Percentiles rank a stretch among this genome's conserved stretches.
These are phyloP conservation scores for Petaurus breviceps DNA, from an alignment of 2,113 vertebrate species.

Conservation along the genomic window DNA sequence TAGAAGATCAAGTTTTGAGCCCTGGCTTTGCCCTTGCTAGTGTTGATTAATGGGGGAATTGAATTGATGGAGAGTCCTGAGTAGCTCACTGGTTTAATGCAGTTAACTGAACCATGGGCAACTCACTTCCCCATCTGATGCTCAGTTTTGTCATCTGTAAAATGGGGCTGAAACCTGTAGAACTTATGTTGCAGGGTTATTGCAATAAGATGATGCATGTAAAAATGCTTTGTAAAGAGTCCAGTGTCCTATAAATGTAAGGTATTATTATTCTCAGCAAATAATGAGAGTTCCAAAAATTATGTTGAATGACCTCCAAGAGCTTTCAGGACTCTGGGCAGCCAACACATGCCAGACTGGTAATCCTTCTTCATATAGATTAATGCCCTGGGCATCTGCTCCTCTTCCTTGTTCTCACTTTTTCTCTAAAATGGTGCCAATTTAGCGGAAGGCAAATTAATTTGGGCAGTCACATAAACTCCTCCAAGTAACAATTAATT, in stretches of 20 bases:
- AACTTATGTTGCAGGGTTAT: background rate
- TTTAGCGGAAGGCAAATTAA: background rate
- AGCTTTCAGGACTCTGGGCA: background rate
- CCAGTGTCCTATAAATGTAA: background rate
- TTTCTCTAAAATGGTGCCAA: background rate
- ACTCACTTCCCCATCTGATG: background rate
- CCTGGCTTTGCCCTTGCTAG: background rate
- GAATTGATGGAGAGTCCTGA: background rate
- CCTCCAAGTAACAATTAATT: background rate
- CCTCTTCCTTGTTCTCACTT: background rate
- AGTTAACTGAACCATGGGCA: background rate
- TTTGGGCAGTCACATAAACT: background rate
- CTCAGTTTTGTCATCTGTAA: background rate
- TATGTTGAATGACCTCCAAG: background rate
- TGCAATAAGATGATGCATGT: background rate
- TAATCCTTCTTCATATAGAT: background rate
- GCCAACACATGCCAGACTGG: background rate
- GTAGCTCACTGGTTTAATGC: background rate
- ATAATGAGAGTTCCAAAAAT: background rate
- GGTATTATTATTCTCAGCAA: background rate
- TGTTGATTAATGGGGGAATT: background rate
- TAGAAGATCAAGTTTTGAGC: background rate
- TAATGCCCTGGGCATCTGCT: background rate
- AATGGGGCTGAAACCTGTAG: background rate
- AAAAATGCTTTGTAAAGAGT: background rate